Percentiles rank a stretch among this genome's conserved stretches.
Evolutionary conservation across 2,113 vertebrate genomes (phyloP).

Genomic region (Gulo gulo): DNA sequence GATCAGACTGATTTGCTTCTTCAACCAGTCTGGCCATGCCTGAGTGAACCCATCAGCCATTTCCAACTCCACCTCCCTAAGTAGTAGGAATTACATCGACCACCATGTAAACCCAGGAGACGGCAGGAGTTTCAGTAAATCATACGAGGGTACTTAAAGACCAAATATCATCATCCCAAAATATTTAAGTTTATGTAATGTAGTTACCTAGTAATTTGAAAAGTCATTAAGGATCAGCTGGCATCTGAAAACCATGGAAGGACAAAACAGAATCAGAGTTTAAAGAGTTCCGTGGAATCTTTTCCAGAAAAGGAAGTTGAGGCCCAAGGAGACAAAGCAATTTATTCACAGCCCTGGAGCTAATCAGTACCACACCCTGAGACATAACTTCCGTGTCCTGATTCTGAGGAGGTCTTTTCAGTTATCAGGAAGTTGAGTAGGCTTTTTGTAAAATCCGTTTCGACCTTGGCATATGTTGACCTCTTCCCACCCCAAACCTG

Average conservation of each 20-base stretch:
- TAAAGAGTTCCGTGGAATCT: not conserved
- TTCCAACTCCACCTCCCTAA: not conserved
- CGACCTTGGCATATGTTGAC: not conserved
- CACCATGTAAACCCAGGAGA: not conserved
- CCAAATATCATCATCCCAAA: conserved; percentile 2
- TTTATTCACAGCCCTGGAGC: not conserved
- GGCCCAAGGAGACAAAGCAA: not conserved
- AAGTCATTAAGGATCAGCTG: not conserved
- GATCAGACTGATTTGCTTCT: not conserved
- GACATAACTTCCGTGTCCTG: not conserved
- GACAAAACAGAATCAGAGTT: not conserved
- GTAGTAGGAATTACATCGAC: not conserved
- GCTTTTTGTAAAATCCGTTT: not conserved
- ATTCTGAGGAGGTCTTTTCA: not conserved
- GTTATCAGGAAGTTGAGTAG: not conserved
- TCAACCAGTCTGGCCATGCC: not conserved
- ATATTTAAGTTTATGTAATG: not conserved
- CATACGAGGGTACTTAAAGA: not conserved
- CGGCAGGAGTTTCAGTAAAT: not conserved
- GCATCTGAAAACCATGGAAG: conserved; percentile 4
- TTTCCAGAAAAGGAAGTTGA: not conserved
- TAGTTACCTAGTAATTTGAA: not conserved
- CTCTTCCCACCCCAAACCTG: not conserved
- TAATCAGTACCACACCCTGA: not conserved
- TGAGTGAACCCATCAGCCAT: not conserved